These are phyloP conservation scores for Chironomus riparius DNA, from an alignment of 2,888 invertebrate species.

Conservation along the genomic window DNA sequence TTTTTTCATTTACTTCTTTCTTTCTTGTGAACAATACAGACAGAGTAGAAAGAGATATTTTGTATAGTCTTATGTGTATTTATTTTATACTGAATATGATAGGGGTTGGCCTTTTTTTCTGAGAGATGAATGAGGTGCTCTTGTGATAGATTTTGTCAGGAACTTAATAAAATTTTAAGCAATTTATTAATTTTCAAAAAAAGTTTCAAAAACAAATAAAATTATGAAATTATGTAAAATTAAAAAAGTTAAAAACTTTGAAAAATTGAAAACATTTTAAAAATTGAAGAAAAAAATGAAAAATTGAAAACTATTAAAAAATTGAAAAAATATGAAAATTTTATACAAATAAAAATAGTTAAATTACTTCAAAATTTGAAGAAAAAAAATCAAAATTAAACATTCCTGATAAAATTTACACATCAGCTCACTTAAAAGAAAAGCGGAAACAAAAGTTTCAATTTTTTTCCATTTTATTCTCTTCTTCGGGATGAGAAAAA, in stretches of 20 bases:
- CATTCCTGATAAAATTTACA: not conserved
- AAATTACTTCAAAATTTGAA: too few relatives aligned
- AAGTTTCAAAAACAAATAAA: not conserved
- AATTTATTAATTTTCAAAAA: not conserved
- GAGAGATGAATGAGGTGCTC: too few relatives aligned
- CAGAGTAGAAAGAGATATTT: not conserved
- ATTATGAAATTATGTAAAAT: not conserved
- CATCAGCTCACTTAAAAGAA: not conserved
- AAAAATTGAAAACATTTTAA: not conserved
- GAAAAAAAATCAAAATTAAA: not conserved
- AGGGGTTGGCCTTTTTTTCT: too few relatives aligned
- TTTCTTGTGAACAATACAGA: not conserved
- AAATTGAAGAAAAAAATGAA: not conserved
- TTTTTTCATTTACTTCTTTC: not conserved
- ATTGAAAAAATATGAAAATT: too few relatives aligned
- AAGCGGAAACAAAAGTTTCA: not conserved
- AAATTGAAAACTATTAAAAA: too few relatives aligned
- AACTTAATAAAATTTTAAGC: not conserved
- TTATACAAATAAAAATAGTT: too few relatives aligned
- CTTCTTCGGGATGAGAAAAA: not conserved
- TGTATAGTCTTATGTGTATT: not conserved
- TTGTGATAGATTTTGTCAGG: not conserved
- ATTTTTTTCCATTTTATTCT: too few relatives aligned
- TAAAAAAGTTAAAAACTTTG: not conserved
- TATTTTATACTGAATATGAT: too few relatives aligned